Evolutionary conservation across 53 echinoderm and acorn worm species (phyloP).

Genomic region (Luidia sarsii): DNA sequence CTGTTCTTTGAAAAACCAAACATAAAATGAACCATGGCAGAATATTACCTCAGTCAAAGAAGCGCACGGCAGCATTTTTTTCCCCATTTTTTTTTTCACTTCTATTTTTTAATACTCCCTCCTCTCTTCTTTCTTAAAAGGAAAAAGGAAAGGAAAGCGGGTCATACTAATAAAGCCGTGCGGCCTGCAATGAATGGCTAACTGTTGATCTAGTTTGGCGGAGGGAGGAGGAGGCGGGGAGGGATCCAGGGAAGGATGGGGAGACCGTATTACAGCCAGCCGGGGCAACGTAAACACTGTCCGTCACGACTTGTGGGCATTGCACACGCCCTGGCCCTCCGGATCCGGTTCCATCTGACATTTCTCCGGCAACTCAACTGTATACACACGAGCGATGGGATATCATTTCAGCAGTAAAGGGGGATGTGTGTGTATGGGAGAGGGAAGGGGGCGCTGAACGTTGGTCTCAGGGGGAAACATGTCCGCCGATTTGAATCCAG

Average conservation of each 20-base stretch:
- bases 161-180: constrained; percentile 42
- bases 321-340: constrained; percentile 38
- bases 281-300: constrained; percentile 55
- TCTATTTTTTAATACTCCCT: too few relatives aligned
- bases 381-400: constrained; percentile 58
- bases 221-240: constrained; percentile 43
- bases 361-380: constrained; percentile 53
- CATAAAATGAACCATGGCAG: constrained; percentile 49
- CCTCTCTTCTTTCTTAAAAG: too few relatives aligned
- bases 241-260: too few relatives aligned
- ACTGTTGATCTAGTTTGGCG: constrained; percentile 34
- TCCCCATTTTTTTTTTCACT: too few relatives aligned
- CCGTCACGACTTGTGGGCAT: constrained; percentile 56
- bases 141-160: background rate
- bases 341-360: constrained; percentile 57
- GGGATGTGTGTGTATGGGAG: too few relatives aligned
- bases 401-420: constrained; percentile 55
- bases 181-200: constrained; percentile 43
- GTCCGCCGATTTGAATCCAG: constrained; percentile 55
- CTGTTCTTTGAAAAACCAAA: constrained; percentile 47
- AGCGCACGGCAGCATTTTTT: too few relatives aligned
- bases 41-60: constrained; percentile 48
- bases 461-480: constrained; percentile 50
- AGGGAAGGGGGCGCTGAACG: too few relatives aligned
- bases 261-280: constrained; percentile 45